Percentiles rank a stretch among this genome's conserved stretches.
Evolutionary conservation across 2,113 vertebrate genomes (phyloP).

Genomic region (Labeo rohita): DNA sequence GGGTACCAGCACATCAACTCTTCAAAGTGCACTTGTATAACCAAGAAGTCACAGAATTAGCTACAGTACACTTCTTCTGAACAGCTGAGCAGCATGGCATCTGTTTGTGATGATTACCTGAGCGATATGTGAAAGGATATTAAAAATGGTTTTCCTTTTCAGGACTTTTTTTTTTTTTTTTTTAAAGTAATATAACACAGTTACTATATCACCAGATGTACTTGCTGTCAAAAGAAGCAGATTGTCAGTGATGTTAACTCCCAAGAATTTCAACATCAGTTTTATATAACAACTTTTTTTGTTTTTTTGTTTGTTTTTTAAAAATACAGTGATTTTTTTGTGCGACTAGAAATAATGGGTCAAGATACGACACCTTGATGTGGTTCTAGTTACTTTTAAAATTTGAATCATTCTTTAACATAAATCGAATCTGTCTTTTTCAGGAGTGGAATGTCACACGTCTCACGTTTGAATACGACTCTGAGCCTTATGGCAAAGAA

Average conservation of each 20-base stretch:
- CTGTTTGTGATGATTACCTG: neutral
- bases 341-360: neutral
- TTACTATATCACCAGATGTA: neutral
- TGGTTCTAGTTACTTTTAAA: neutral
- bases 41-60: neutral
- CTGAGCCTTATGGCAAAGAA: conserved; percentile 94
- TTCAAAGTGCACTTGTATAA: conserved; percentile 22
- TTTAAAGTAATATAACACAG: neutral
- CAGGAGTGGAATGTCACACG: conserved; percentile 96
- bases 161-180: neutral
- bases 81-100: neutral
- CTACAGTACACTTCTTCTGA: neutral
- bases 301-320: neutral
- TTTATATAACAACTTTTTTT: neutral
- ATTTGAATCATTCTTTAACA: neutral
- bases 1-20: neutral
- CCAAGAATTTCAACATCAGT: neutral
- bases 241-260: neutral
- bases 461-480: conserved; percentile 93
- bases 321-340: neutral
- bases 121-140: neutral
- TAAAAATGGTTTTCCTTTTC: neutral
- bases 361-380: neutral
- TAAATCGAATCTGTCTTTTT: neutral
- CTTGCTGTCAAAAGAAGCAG: neutral